A percentile compares a stretch with the other conserved stretches of the same genome.
Conservation (phyloP, 2,797 vertebrate genomes). For the Clarias fuscus region DNA sequence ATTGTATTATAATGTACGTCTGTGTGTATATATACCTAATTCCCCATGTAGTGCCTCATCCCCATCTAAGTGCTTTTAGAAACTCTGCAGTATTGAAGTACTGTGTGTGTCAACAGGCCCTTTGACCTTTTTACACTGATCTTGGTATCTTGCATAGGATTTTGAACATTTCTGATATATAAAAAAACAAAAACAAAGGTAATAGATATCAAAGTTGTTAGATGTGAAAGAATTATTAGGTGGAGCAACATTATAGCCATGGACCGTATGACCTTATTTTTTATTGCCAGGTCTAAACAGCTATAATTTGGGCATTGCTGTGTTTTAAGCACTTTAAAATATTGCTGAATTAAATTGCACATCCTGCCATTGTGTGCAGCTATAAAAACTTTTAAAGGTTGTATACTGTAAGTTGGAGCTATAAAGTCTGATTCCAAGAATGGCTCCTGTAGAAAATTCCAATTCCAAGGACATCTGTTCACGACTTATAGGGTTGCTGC, state of each 20-base stretch:
- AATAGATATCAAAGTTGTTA: too few species aligned
- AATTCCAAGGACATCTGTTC: background rate
- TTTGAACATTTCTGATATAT: background rate
- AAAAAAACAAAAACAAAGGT: background rate
- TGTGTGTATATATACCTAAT: background rate
- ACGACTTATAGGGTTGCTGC: background rate
- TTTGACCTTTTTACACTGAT: slow-evolving; percentile 24
- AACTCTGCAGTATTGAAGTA: slow-evolving; percentile 48
- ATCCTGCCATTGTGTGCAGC: background rate
- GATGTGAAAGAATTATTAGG: background rate
- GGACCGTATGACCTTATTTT: background rate
- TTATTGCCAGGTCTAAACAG: background rate
- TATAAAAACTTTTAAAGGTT: background rate
- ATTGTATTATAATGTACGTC: background rate
- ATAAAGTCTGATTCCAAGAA: background rate
- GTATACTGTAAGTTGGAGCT: background rate
- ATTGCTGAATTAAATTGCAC: background rate
- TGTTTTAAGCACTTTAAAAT: background rate
- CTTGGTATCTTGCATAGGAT: background rate
- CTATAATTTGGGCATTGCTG: slow-evolving; percentile 1
- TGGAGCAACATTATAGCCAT: background rate
- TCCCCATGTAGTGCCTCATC: slow-evolving; percentile 62
- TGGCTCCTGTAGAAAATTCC: background rate
- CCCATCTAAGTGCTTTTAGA: slow-evolving; percentile 60
- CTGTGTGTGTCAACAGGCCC: slow-evolving; percentile 19